Evolutionary conservation across 2,888 invertebrate genomes (phyloP).

Genomic region (Stenoptilia bipunctidactyla): DNA sequence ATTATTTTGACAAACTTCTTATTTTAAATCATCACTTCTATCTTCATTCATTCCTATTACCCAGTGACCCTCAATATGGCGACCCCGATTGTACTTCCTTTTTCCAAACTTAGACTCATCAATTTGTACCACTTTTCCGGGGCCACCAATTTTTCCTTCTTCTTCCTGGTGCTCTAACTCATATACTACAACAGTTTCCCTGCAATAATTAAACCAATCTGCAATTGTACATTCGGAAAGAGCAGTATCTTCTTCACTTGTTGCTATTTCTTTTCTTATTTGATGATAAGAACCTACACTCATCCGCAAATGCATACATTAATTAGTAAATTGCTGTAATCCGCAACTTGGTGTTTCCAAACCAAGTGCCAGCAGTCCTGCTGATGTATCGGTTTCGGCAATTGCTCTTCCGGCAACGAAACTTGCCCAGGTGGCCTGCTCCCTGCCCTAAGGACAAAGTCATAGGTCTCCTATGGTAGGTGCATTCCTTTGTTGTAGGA

Average conservation of each 20-base stretch:
- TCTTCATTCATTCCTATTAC: slow-evolving; percentile 20
- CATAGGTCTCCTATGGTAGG: background rate
- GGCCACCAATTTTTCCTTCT: background rate
- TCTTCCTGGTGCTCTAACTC: background rate
- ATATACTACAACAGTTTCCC: slow-evolving; percentile 1
- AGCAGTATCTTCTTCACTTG: background rate
- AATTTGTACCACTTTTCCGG: no score
- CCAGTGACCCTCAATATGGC: slow-evolving; percentile 19
- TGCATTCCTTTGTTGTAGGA: background rate
- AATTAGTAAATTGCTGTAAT: background rate
- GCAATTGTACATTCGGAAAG: background rate
- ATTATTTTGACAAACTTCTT: slow-evolving; percentile 22
- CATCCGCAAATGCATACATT: slow-evolving; percentile 2
- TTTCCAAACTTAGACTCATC: no score
- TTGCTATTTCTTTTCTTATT: background rate
- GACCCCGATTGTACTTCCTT: no score
- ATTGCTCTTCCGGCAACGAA: slow-evolving; percentile 1
- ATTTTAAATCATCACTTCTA: no score
- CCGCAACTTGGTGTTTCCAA: background rate
- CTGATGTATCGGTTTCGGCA: background rate
- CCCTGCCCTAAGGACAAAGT: background rate
- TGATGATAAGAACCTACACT: background rate
- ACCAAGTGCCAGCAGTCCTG: slow-evolving; percentile 1
- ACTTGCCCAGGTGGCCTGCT: no score
- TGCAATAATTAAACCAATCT: slow-evolving; percentile 5